Base-by-base conservation (phyloP, 1,140 invertebrate species). In the Diachasmimorpha longicaudata region DNA sequence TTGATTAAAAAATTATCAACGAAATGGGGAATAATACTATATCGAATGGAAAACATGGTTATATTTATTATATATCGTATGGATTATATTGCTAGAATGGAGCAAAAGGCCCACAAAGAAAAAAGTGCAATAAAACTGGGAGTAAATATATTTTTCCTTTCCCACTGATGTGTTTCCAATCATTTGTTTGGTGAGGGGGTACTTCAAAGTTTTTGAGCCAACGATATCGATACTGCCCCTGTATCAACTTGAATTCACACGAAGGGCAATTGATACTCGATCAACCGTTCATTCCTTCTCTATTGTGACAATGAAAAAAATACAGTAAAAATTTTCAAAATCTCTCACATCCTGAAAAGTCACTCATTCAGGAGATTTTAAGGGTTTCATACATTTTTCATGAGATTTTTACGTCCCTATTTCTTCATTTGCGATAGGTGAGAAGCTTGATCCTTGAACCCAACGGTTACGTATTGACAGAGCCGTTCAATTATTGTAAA, bases 211-310 rank as follows among this genome's bases (percentile, higher is more conserved):
- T 0, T 42, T 68, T 44, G 55, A 19, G 78, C 79, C 71, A 58
- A 74, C 79, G 84, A 83, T 81, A 88, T 85, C 81, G 81, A 88
- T 88, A 86, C 70, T 78, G 25, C 70, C 79, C 67, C 70, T 81
- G 19, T 52, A 52, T 52, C 48, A 52, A 52, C 48, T 52, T 21
- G 44, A 66, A 67, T 70, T 78, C 46, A 81, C 70, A 80, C 84
- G 81, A 79, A 83, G 83, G 81, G 83, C 87, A 80, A 88, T 89
- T 88, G 87, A 88, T 87, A 88, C 78, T 80, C 86, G 81, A 89
- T 88, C 81, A 84, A 81, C 82, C 83, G 85, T 87, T 84, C 80
- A 86, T 72, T 80, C 85, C 83, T 79, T 85, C 82, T 79, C 58
- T 31, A 72, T 82, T 86, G 81, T 85, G 74, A 85, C 78, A 83